These are phyloP conservation scores for Cepaea nemoralis DNA, from an alignment of 1,140 invertebrate genomes.

Conservation along the genomic window DNA sequence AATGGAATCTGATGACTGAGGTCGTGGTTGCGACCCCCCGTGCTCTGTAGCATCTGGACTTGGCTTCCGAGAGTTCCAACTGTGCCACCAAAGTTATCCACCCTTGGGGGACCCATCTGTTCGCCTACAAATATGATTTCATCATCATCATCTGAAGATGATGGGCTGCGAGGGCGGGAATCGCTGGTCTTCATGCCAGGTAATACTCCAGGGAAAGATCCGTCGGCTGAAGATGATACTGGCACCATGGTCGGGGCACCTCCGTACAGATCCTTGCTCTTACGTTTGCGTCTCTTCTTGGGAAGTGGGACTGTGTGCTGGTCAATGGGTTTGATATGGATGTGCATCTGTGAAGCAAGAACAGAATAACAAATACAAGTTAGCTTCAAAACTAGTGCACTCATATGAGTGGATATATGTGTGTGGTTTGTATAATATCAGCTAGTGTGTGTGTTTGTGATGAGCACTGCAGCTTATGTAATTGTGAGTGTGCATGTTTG, in stretches of 20 bases:
- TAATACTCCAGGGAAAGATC: slow-evolving; percentile 22
- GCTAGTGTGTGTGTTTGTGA: no score
- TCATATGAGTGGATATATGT: no score
- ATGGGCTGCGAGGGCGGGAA: slow-evolving; percentile 16
- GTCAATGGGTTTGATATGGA: slow-evolving; percentile 54
- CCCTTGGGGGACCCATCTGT: slow-evolving; percentile 33
- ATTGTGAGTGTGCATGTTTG: no score
- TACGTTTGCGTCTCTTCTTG: slow-evolving; percentile 47
- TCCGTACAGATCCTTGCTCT: slow-evolving; percentile 50
- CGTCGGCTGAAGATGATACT: slow-evolving; percentile 34
- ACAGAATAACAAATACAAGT: neutral
- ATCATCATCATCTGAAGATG: slow-evolving; percentile 40
- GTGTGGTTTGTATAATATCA: no score
- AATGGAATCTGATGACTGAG: slow-evolving; percentile 35
- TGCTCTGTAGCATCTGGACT: slow-evolving; percentile 33
- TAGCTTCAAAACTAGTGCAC: neutral
- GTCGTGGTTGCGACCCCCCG: slow-evolving; percentile 20
- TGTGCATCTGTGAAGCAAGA: slow-evolving; percentile 53
- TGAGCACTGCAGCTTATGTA: no score
- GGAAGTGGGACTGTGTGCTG: slow-evolving; percentile 32
- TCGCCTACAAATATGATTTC: slow-evolving; percentile 42
- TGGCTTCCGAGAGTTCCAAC: slow-evolving; percentile 28
- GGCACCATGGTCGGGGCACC: slow-evolving; percentile 52
- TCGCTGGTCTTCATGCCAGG: slow-evolving; percentile 26
- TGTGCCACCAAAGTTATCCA: slow-evolving; percentile 33